Base-by-base conservation (phyloP, 1,140 invertebrate species). In the Pseudoatta argentina region DNA sequence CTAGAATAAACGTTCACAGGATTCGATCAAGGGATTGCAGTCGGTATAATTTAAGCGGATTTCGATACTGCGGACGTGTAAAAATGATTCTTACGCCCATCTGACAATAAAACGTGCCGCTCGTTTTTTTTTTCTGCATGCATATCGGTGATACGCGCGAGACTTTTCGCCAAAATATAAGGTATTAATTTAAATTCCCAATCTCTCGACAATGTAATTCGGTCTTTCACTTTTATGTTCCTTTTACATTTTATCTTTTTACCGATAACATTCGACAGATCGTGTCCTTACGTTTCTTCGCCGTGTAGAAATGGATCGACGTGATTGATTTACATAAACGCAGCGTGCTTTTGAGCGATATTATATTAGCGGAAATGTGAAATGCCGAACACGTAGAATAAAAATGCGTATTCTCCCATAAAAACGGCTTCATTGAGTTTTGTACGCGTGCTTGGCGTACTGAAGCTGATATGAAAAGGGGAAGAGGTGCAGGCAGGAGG, bases 361-460 rank as follows among this genome's bases (percentile, higher is more conserved):
- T 83, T 75, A 75, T 83, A 61, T 83, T 75, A 73, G 39, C 69
- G 39, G 4, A 27, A 14, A 82, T 30, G 24, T 44, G 67, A 63
- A 63, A 83, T 83, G 59, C 79, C 55, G 79, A 18, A 61, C 79
- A 83, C 79, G 79, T 83, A 73, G 55, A 30, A 61, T 57, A 72
- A 75, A 83, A 83, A 83, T 83, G 79, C 79, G 79, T 83, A 83
- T 75, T 83, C 79, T 51, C 30, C 44, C 79, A 83, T 83, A 83
- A 83, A 83, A 83, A 83, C 79, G 69, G 69, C 79, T 75, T 63
- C 79, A 83, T 83, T 75, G 79, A 83, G 79, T 73, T 83, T 75
- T 75, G 55, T 4, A 75, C 39, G 79, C 79, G 79, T 83, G 79
- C 69, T 5, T 16, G 55, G 69, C 79, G 55, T 83, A 75, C 79